phyloP scores from a whole-genome alignment of 1,140 invertebrate genomes.

The Drosophila albomicans region DNA sequence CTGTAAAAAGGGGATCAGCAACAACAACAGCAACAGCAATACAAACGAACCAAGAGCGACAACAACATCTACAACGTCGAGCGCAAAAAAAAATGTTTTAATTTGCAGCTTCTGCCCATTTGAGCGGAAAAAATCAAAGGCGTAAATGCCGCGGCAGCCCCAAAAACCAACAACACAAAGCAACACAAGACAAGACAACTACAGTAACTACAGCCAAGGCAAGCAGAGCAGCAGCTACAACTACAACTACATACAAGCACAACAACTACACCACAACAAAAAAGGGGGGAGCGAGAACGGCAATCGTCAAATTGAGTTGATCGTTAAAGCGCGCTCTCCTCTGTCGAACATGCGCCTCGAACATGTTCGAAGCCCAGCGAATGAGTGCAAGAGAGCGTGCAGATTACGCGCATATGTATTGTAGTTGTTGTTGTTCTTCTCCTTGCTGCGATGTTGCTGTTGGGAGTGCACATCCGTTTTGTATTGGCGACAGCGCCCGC shows the following conservation, averaged over 20 bases:
- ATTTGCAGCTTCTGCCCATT: constrained; percentile 82
- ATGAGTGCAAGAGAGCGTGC: constrained; percentile 27
- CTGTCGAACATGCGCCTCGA: constrained; percentile 36
- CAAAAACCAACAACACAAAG: constrained; percentile 44
- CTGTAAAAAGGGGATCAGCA: constrained; percentile 41
- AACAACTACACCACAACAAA: not conserved
- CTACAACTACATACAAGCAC: constrained; percentile 10
- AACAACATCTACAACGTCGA: constrained; percentile 2
- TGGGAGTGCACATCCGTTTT: constrained; percentile 69
- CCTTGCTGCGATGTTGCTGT: constrained; percentile 5
- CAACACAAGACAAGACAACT: constrained; percentile 11
- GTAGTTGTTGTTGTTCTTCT: constrained; percentile 8
- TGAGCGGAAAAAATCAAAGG: constrained; percentile 82
- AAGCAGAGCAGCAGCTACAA: constrained; percentile 9
- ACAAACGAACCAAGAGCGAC: not conserved
- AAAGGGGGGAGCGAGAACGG: constrained; percentile 11
- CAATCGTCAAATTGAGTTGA: constrained; percentile 36
- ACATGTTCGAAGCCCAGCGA: constrained; percentile 62
- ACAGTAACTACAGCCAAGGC: constrained; percentile 22
- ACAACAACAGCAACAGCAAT: not conserved
- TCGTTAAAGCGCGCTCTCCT: constrained; percentile 28
- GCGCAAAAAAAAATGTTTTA: constrained; percentile 73
- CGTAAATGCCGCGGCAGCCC: constrained; percentile 60
- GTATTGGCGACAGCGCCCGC: constrained; percentile 73
- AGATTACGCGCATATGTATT: constrained; percentile 34